Evolutionary conservation across 2,797 vertebrate genomes (phyloP), one percentile per base, ranked within the genome.

Genomic region (Trachops cirrhosus): DNA sequence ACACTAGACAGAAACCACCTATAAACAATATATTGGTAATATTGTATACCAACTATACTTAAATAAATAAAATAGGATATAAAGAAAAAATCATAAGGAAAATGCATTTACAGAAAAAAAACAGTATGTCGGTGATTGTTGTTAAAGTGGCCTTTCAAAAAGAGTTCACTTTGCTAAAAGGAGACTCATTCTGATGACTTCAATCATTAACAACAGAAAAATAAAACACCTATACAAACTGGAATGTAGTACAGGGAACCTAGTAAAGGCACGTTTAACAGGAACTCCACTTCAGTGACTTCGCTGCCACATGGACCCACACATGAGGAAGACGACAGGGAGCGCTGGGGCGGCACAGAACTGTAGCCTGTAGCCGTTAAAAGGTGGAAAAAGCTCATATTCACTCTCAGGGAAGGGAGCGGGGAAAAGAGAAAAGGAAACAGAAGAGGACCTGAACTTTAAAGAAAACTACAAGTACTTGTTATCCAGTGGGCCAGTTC

Each of bases 1-100:
- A 98, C 98, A 98, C 98, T 98, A 98, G 98, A 98, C 98, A 98
- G 91, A 97, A 97, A 98, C 96, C 97, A 97, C 98, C 98, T 98
- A 98, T 98, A 98, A 98, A 98, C 98, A 98, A 98, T 97, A 98
- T n/a, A 24, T 64, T 64, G 41, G 41, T 83, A 83, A 83, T 83
- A 34, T 6, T 83, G 29, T 46, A 64, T 83, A 16, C 4, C 19
- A 46, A 83, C 7, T 64, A 15, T 46, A 34, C 32, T 83, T 83
- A 64, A 83, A 46, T 34, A 50, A 50, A 74, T 39, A 79, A 62
- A 82, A 82, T 14, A 82, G 9, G 41, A 82, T 80, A 41, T 15
- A 34, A 34, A 52, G 73, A 46, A 62, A 46, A 82, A 82, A 82
- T 82, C 32, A n/a, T 44, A 82, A 64, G 29, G 57, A 64, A 34